Evolutionary conservation across 2,888 invertebrate species (phyloP).

Genomic region (Eupithecia subumbrata): DNA sequence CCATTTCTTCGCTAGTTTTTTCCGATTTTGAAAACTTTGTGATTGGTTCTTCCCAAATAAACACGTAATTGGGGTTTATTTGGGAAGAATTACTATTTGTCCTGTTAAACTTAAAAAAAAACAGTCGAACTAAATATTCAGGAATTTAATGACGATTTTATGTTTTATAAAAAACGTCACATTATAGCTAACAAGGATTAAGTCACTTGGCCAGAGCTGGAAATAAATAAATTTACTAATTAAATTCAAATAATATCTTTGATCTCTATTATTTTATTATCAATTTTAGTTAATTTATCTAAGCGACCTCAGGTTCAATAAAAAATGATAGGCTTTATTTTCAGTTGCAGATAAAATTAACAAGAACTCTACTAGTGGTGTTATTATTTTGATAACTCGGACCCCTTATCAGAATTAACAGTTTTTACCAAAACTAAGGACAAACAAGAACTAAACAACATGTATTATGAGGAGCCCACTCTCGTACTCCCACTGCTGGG

Average conservation of each 20-base stretch:
- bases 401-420: not conserved
- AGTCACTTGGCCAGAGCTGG: no score
- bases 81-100: no score
- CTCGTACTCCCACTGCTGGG: not conserved
- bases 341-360: not conserved
- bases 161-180: not conserved
- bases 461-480: no score
- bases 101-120: no score
- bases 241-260: not conserved
- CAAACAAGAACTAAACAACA: not conserved
- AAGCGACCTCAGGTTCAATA: constrained; percentile 3
- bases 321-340: constrained; percentile 1
- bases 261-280: not conserved
- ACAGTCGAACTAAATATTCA: no score
- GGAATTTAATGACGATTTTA: no score
- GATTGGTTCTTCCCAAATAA: no score
- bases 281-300: not conserved
- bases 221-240: not conserved
- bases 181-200: not conserved
- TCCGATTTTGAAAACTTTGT: not conserved
- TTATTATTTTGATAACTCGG: not conserved
- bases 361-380: not conserved
- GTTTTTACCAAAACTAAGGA: not conserved
- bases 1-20: no score
- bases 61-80: no score